Conservation (phyloP, 2,888 invertebrate genomes). For the Coelopa pilipes region DNA sequence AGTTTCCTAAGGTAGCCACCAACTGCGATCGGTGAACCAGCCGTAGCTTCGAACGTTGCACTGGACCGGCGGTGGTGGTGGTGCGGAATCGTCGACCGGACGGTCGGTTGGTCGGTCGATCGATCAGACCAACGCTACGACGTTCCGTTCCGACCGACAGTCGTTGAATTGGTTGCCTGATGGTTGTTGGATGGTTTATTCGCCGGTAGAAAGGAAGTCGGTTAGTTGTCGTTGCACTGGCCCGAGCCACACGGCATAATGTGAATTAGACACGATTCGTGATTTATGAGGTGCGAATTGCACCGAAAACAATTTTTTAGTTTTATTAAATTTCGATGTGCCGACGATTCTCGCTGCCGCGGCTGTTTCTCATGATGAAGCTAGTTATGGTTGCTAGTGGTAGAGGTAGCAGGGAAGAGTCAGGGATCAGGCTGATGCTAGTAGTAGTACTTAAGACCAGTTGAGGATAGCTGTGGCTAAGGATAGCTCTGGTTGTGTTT, state of each 20-base stretch:
- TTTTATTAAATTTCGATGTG: conserved; percentile 42
- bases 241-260: conserved; percentile 39
- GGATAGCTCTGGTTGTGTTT: conserved; percentile 3
- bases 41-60: neutral
- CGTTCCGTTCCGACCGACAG: no score
- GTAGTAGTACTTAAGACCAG: no score
- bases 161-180: neutral
- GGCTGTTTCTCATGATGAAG: conserved; percentile 1
- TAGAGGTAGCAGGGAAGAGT: no score
- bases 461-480: neutral
- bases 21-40: neutral
- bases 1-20: conserved; percentile 1
- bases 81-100: neutral
- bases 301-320: conserved; percentile 53
- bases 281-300: conserved; percentile 67
- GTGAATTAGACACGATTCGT: conserved; percentile 64
- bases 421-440: no score
- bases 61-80: conserved; percentile 4
- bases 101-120: conserved; percentile 10
- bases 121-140: no score
- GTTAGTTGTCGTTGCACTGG: neutral
- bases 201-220: no score
- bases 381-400: neutral
- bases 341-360: conserved; percentile 34
- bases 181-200: neutral